A percentile compares a stretch with the other conserved stretches of the same genome.
Evolutionary conservation across 2,113 vertebrate genomes (phyloP).

Genomic region (Protobothrops mucrosquamatus): DNA sequence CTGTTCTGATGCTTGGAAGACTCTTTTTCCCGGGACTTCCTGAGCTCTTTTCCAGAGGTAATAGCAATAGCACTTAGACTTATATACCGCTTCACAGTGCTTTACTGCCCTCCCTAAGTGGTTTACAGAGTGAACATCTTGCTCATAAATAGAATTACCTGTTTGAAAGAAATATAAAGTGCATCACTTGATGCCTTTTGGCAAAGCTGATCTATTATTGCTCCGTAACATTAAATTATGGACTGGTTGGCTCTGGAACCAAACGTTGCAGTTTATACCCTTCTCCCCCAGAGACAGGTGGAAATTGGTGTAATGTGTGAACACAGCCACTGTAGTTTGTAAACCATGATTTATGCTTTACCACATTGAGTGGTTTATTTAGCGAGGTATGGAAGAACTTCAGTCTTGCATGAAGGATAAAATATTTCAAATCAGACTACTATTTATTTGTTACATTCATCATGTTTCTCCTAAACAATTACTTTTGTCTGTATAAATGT

Average conservation of each 20-base stretch:
- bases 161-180: not conserved
- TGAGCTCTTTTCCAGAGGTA: slow-evolving; percentile 7
- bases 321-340: not conserved
- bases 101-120: too few species aligned
- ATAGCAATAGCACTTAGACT: not conserved
- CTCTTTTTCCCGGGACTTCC: not conserved
- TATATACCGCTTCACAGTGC: too few species aligned
- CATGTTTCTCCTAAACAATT: not conserved
- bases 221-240: not conserved
- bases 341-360: not conserved
- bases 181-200: not conserved
- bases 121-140: too few species aligned
- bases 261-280: not conserved
- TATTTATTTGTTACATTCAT: not conserved
- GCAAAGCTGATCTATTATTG: not conserved
- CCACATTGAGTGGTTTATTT: not conserved
- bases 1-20: not conserved
- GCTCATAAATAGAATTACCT: not conserved
- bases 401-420: not conserved
- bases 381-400: too few species aligned
- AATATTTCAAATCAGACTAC: not conserved
- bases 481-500: not conserved
- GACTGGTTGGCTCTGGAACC: not conserved
- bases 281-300: not conserved
- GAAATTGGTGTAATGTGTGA: not conserved